Evolutionary conservation across 2,113 vertebrate genomes (phyloP), one percentile per base, ranked within the genome.

Genomic region (Ceyx margarethae): DNA sequence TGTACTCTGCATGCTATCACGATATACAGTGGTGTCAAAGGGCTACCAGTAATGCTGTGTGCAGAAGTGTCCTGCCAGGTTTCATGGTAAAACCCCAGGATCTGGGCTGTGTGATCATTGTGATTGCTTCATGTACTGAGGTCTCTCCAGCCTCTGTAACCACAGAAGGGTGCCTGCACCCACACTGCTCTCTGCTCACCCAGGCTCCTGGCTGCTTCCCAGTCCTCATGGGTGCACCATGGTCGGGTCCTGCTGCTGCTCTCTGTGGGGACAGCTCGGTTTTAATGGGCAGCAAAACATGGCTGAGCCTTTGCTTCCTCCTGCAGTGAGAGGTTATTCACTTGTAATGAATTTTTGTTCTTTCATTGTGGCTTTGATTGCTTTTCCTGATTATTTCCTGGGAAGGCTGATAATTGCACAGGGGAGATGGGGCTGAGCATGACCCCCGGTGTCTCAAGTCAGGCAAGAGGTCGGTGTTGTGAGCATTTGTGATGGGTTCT

Each of bases 311-410:
- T 16, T 31, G 35, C 72, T 80, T 33, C 51, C 58, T 48, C 35
- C 85, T 20, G 56, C 89, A 54, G 40, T 0, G 0, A 68, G 42
- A 60, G 28, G 15, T 78, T 2, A 4, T 69, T 69, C 0, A 0
- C 40, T 37, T 11, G 4, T 46, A 31, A 76, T 88, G 69, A 66
- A 17, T 21, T 90, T 66, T 60, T 81, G 46, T 74, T 77, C 43
- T 31, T 89, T 62, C 3, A 0, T 5, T 25, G 48, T 3, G 2
- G 57, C 43, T 90, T 67, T 72, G 80, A 26, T 72, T 81, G 5
- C 73, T 58, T 43, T 51, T 50, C n/a, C 60, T 58, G 73, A 48
- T 51, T 22, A 1, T 58, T 91, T 84, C 86, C 58, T 26, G 28
- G 54, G 64, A 40, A 77, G 75, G 78, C 53, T 13, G 71, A 62